Evolutionary conservation across 2,113 vertebrate genomes (phyloP).

Genomic region (Ochotona curzoniae): DNA sequence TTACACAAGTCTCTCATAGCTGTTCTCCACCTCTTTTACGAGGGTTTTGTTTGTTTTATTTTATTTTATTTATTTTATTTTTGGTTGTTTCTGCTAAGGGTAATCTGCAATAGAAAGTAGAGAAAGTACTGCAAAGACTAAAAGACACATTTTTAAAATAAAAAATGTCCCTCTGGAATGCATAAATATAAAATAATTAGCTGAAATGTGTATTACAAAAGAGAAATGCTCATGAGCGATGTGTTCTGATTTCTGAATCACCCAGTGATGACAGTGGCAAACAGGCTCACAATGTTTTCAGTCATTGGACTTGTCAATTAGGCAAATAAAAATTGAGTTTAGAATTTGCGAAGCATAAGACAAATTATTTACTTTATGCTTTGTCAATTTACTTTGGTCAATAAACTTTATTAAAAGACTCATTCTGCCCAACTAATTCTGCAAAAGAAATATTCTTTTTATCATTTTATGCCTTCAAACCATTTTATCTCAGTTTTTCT

Average conservation of each 20-base stretch:
- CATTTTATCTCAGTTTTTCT: slow-evolving; percentile 74
- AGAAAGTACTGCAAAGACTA: neutral
- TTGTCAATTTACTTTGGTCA: neutral
- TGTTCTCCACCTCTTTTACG: neutral
- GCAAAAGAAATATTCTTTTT: neutral
- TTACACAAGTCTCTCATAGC: neutral
- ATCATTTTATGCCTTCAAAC: slow-evolving; percentile 45
- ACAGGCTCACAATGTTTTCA: neutral
- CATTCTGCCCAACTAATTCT: neutral
- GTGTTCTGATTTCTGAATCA: neutral
- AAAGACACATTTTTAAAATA: neutral
- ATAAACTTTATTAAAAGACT: neutral
- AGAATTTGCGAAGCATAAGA: neutral
- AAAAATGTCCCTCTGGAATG: neutral
- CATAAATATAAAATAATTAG: neutral
- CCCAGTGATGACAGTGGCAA: neutral
- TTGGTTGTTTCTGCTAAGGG: no score
- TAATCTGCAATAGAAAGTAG: neutral
- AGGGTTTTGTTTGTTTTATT: neutral
- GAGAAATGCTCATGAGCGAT: neutral
- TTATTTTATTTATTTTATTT: neutral
- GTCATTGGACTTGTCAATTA: neutral
- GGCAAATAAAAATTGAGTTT: neutral
- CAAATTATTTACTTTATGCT: neutral
- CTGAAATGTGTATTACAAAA: neutral